phyloP scores from a whole-genome alignment of 2,113 vertebrate genomes.

The Uria aalge region DNA sequence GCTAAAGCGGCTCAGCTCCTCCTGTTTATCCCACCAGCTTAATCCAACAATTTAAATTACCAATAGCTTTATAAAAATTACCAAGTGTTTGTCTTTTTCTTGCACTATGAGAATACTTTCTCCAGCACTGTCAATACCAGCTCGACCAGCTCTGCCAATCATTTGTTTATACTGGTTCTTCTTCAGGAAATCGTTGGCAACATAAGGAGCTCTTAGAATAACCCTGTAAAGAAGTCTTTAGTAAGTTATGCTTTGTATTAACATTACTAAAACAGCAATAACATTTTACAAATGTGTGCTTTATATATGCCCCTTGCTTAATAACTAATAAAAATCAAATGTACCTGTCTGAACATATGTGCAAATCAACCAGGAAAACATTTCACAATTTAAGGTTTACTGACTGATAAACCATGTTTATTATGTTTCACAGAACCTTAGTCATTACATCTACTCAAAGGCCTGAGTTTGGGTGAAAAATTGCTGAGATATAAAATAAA shows the following conservation, averaged over 20 bases:
- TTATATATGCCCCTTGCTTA: background rate
- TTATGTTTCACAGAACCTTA: background rate
- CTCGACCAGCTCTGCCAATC: constrained; percentile 92
- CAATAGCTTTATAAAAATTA: constrained; percentile 49
- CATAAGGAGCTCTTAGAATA: constrained; percentile 91
- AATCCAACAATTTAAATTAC: background rate
- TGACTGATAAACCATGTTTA: background rate
- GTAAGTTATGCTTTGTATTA: background rate
- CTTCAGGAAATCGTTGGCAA: constrained; percentile 89
- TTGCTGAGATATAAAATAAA: background rate
- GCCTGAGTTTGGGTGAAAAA: background rate
- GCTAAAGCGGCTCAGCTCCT: background rate
- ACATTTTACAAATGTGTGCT: background rate
- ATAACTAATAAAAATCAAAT: background rate
- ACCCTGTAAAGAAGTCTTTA: constrained; percentile 74
- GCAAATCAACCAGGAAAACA: background rate
- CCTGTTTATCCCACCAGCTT: background rate
- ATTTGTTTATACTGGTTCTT: constrained; percentile 96
- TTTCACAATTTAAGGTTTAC: background rate
- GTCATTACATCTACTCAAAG: background rate
- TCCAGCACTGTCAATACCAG: constrained; percentile 87
- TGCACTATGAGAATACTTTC: constrained; percentile 94
- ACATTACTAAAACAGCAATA: background rate
- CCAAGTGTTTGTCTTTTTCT: constrained; percentile 86
- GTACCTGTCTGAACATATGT: background rate